Conservation (phyloP, 2,888 invertebrate species). For the Clanis bilineata region DNA sequence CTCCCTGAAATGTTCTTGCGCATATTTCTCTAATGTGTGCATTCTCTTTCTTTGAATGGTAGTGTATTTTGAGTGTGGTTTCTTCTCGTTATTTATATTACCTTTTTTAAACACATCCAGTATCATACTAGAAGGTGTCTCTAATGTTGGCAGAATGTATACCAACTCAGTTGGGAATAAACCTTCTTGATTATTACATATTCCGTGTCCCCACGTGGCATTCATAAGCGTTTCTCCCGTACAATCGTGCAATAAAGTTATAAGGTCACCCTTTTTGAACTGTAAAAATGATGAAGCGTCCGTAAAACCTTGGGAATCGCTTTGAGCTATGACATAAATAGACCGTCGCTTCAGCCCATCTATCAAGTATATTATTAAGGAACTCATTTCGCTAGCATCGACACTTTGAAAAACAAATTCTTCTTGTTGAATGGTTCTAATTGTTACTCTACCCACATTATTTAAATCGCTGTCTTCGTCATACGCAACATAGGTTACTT, state of each 20-base stretch:
- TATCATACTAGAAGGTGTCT: constrained; percentile 86
- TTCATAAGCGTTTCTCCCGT: constrained; percentile 89
- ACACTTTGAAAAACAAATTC: constrained; percentile 95
- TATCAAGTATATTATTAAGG: constrained; percentile 91
- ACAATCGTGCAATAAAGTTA: constrained; percentile 88
- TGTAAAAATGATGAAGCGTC: constrained; percentile 82
- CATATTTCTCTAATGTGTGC: constrained; percentile 92
- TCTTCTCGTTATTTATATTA: constrained; percentile 69
- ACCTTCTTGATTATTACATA: constrained; percentile 87
- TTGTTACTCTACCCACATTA: constrained; percentile 85
- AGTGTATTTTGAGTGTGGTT: constrained; percentile 72
- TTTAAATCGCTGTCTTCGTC: constrained; percentile 74
- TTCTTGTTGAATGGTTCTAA: constrained; percentile 92
- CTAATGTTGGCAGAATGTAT: constrained; percentile 92
- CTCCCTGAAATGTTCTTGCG: constrained; percentile 90
- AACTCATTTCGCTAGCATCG: constrained; percentile 92
- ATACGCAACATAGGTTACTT: constrained; percentile 89
- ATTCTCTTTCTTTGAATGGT: constrained; percentile 86
- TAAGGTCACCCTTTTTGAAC: constrained; percentile 89
- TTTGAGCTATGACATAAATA: constrained; percentile 89
- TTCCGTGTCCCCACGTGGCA: constrained; percentile 87
- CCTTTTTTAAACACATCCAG: constrained; percentile 85
- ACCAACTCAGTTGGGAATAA: constrained; percentile 94
- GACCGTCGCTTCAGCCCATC: constrained; percentile 94
- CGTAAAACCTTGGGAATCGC: constrained; percentile 80